Conservation (phyloP, 2,797 vertebrate species). For the Buceros bicornis region DNA sequence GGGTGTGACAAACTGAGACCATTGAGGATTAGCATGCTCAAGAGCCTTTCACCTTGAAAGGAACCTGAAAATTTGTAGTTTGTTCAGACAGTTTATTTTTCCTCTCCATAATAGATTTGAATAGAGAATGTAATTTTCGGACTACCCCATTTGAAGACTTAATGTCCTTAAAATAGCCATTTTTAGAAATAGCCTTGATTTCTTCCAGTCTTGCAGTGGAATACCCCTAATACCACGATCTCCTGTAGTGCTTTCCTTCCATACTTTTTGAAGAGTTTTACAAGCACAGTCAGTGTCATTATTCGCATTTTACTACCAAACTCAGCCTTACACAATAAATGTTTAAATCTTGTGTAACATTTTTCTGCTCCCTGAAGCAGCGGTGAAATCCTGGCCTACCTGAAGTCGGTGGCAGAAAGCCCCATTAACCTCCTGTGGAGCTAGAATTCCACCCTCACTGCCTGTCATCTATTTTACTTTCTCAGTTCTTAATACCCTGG, state of each 20-base stretch:
- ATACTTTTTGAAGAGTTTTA: not conserved
- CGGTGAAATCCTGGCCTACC: not conserved
- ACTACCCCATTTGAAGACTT: not conserved
- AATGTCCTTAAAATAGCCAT: not conserved
- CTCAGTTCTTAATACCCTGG: slow-evolving; percentile 21
- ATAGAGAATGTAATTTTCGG: not conserved
- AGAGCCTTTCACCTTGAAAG: not conserved
- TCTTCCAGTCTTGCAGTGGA: not conserved
- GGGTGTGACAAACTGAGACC: not conserved
- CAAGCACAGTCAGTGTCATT: not conserved
- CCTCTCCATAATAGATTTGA: not conserved
- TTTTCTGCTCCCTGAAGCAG: not conserved
- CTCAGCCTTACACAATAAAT: not conserved
- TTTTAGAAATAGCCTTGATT: not conserved
- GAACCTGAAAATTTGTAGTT: not conserved
- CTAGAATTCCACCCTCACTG: not conserved
- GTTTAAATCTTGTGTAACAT: not conserved
- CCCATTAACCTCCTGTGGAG: slow-evolving; percentile 4
- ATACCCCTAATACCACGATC: not conserved
- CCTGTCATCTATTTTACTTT: slow-evolving; percentile 21
- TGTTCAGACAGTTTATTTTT: not conserved
- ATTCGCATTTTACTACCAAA: not conserved
- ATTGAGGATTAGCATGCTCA: not conserved
- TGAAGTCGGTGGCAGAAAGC: not conserved
- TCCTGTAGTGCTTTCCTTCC: not conserved